phyloP scores from a whole-genome alignment of 1,140 invertebrate species.

The Harpegnathos saltator region DNA sequence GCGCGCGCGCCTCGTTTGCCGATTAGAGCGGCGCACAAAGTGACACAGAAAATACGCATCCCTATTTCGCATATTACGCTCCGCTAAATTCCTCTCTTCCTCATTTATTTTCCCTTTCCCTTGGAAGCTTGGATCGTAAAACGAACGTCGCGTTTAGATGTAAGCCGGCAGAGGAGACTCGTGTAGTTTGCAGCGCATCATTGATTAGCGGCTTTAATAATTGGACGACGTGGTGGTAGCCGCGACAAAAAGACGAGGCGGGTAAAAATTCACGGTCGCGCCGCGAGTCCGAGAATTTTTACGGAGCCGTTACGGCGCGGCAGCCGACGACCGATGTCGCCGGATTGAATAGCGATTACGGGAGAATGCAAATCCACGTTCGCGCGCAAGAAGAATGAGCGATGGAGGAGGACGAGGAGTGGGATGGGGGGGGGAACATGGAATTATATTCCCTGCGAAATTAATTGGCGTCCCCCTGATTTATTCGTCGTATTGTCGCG shows the following conservation, averaged over 20 bases:
- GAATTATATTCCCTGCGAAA: slow-evolving; percentile 31
- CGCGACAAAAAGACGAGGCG: neutral
- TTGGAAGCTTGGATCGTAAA: neutral
- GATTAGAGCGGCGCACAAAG: no score
- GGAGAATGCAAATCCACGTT: slow-evolving; percentile 47
- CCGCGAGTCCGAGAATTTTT: slow-evolving; percentile 21
- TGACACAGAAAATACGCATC: no score
- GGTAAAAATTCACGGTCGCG: slow-evolving; percentile 23
- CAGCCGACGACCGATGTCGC: neutral
- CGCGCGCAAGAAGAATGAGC: slow-evolving; percentile 13
- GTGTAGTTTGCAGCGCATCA: neutral
- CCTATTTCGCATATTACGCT: no score
- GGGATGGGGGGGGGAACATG: slow-evolving; percentile 9
- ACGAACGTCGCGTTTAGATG: neutral
- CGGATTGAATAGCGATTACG: slow-evolving; percentile 54
- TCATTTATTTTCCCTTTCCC: neutral
- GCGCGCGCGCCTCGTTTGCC: no score
- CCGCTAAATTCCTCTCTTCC: neutral
- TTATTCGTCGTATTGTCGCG: slow-evolving; percentile 39
- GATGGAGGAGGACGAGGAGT: neutral
- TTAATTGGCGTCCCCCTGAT: slow-evolving; percentile 31
- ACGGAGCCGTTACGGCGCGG: slow-evolving; percentile 14
- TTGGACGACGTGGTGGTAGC: neutral
- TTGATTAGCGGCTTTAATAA: slow-evolving; percentile 5
- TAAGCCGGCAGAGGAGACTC: neutral